phyloP scores from a whole-genome alignment of 2,113 vertebrate species.

The Eclectus roratus region DNA sequence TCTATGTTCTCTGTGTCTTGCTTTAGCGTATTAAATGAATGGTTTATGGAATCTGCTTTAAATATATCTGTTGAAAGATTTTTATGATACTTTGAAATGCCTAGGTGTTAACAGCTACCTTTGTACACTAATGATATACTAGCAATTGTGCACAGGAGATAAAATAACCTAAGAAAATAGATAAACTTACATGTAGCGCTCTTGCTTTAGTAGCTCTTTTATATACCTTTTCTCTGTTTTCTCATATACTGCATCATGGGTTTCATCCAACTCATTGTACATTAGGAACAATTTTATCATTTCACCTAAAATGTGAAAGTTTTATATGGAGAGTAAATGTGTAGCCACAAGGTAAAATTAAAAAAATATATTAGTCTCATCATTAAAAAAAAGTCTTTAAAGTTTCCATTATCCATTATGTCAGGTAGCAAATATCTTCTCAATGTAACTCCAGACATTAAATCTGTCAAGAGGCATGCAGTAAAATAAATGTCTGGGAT shows the following conservation, averaged over 20 bases:
- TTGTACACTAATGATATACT: not conserved
- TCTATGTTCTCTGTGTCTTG: constrained; percentile 13
- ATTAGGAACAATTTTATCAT: constrained; percentile 55
- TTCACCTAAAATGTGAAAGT: constrained; percentile 65
- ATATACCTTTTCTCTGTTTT: constrained; percentile 26
- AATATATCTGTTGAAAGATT: constrained; percentile 42
- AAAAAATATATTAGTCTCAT: constrained; percentile 71
- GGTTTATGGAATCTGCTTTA: constrained; percentile 15
- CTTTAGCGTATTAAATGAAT: constrained; percentile 24
- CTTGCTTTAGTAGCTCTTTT: constrained; percentile 7
- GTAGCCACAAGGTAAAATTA: constrained; percentile 69
- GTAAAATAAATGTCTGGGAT: constrained; percentile 88
- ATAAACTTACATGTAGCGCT: not conserved
- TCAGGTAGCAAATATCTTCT: constrained; percentile 88
- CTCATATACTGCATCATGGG: not conserved
- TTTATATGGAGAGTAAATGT: constrained; percentile 47
- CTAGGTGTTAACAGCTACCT: constrained; percentile 7
- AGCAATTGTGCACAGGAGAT: not conserved
- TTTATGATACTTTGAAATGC: not conserved
- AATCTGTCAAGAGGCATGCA: constrained; percentile 87
- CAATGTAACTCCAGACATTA: constrained; percentile 85
- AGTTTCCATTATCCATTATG: constrained; percentile 85
- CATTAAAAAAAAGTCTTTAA: constrained; percentile 75
- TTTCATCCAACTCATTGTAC: constrained; percentile 43
- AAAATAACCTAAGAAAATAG: not conserved